Conservation (phyloP, 2,888 invertebrate genomes). For the Tricholauxania praeusta region DNA sequence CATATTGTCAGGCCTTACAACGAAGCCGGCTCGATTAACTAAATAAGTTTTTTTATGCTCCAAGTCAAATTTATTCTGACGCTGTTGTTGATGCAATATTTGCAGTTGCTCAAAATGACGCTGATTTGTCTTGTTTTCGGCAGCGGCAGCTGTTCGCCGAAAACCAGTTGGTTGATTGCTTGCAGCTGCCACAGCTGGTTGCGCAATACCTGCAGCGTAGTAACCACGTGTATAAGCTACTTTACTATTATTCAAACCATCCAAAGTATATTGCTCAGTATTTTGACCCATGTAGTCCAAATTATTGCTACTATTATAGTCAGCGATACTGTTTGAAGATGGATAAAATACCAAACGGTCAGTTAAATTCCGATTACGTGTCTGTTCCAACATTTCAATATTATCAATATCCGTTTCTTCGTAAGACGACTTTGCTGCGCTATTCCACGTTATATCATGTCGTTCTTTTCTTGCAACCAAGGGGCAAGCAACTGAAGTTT, state of each 20-base stretch:
- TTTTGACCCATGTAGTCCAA: constrained; percentile 59
- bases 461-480: not conserved
- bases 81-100: constrained; percentile 54
- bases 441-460: not conserved
- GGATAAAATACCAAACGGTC: constrained; percentile 88
- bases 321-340: constrained; percentile 69
- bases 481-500: constrained; percentile 14
- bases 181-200: constrained; percentile 33
- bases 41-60: not conserved
- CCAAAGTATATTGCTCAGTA: constrained; percentile 31
- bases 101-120: constrained; percentile 51
- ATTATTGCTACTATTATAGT: constrained; percentile 62
- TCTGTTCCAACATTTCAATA: constrained; percentile 48
- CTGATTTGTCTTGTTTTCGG: constrained; percentile 37
- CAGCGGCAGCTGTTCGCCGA: constrained; percentile 20
- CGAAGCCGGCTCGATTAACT: not conserved
- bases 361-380: constrained; percentile 70
- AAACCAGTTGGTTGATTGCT: constrained; percentile 39
- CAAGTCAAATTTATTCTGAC: constrained; percentile 43
- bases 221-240: not conserved
- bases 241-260: constrained; percentile 15
- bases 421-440: constrained; percentile 32
- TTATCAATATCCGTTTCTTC: constrained; percentile 56
- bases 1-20: not conserved
- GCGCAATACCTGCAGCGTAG: not conserved